A percentile compares a stretch with the other conserved stretches of the same genome.
Conservation (phyloP, 2,888 invertebrate genomes). For the Drosophila tripunctata region DNA sequence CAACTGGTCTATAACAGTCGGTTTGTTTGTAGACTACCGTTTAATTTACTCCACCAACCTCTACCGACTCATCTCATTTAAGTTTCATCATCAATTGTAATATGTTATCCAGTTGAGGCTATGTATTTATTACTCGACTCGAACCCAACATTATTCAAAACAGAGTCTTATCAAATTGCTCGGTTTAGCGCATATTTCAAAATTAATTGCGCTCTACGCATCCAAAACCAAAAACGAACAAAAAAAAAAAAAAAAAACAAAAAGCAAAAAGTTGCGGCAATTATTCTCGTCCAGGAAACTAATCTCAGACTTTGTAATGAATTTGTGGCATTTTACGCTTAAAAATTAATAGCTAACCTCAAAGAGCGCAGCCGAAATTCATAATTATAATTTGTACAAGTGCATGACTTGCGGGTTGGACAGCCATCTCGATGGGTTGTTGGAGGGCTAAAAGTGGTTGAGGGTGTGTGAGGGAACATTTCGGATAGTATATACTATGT, state of each 20-base stretch:
- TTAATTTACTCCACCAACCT: not conserved
- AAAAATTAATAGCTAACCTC: slow-evolving; percentile 74
- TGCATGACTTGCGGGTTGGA: slow-evolving; percentile 26
- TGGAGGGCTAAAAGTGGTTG: not conserved
- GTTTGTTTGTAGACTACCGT: too few species aligned
- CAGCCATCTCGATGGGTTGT: not conserved
- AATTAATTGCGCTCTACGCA: slow-evolving; percentile 50
- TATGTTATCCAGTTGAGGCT: not conserved
- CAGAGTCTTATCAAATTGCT: slow-evolving; percentile 46
- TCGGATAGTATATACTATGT: not conserved
- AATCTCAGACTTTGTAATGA: slow-evolving; percentile 67
- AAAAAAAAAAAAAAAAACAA: slow-evolving; percentile 9
- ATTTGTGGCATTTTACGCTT: slow-evolving; percentile 63
- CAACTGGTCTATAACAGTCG: too few species aligned
- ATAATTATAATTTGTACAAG: slow-evolving; percentile 61
- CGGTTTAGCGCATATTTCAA: slow-evolving; percentile 41
- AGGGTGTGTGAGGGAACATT: not conserved
- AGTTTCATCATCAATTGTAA: not conserved
- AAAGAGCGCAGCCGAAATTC: slow-evolving; percentile 60
- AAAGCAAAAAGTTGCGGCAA: slow-evolving; percentile 41
- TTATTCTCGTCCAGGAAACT: slow-evolving; percentile 61
- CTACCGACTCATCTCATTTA: not conserved
- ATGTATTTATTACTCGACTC: not conserved
- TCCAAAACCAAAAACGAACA: slow-evolving; percentile 21
- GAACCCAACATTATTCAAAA: slow-evolving; percentile 22